Conservation (phyloP, 1,140 invertebrate genomes). For the Meloidogyne exigua region DNA sequence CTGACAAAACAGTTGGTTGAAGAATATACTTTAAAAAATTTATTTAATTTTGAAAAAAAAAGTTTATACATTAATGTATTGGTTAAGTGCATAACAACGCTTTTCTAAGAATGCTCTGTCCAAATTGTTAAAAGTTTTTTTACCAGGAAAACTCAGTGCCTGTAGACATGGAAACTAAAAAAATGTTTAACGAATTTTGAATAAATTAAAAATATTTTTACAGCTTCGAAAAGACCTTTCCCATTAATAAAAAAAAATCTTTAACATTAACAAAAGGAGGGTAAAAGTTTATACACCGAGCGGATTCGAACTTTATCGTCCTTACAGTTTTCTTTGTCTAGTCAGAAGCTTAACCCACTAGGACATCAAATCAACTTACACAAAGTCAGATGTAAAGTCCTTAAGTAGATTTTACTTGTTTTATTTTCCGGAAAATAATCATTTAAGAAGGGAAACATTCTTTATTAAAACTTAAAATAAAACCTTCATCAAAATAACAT, state of each 20-base stretch:
- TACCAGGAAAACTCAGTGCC: slow-evolving; percentile 81
- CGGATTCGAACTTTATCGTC: too few relatives aligned
- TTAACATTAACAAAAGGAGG: too few relatives aligned
- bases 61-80: slow-evolving; percentile 72
- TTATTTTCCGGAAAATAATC: background rate
- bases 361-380: too few relatives aligned
- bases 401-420: too few relatives aligned
- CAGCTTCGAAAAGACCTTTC: too few relatives aligned
- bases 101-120: slow-evolving; percentile 81
- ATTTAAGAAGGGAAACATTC: background rate
- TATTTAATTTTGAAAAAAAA: slow-evolving; percentile 1
- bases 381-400: too few relatives aligned
- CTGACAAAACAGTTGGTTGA: slow-evolving; percentile 68
- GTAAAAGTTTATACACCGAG: too few relatives aligned
- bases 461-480: background rate
- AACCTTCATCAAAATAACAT: slow-evolving; percentile 67
- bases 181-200: slow-evolving; percentile 22
- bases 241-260: too few relatives aligned
- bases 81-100: slow-evolving; percentile 79
- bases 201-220: background rate
- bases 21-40: slow-evolving; percentile 66
- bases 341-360: too few relatives aligned
- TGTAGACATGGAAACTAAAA: slow-evolving; percentile 77
- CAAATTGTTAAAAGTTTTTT: slow-evolving; percentile 89
- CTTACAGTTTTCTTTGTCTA: too few relatives aligned